Evolutionary conservation across 2,888 invertebrate species (phyloP), one percentile per base, ranked within the genome.

Genomic region (Drosophila antonietae): DNA sequence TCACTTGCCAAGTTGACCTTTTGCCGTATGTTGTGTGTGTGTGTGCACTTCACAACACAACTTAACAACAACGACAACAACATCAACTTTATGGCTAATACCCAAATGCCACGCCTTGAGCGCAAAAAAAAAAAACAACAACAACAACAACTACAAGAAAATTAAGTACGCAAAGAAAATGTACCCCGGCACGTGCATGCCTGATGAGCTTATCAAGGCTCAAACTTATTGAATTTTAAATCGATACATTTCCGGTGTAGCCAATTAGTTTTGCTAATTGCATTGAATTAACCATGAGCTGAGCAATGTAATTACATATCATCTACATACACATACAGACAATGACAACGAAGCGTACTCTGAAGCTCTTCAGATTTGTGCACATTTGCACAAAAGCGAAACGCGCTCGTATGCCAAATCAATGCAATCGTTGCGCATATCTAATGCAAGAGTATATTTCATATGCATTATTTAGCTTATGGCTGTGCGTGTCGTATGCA

Each of bases 1-100:
- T 83, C 80, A 84, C 78, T 87, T 80, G 80, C 68, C 73, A 75
- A 61, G 84, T 84, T 84, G 84, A 87, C 87, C 84, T 84, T 82
- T 83, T 75, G 75, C 75, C 72, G 68, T 28, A 28, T 28, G 20
- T 20, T 20, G 20, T 20, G 20, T 20, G 23, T 23, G 23, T 23
- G 68, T 74, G 68, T 77, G 73, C 77, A 77, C 66, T 77, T 77
- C 61, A 69, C 62, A 77, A 58, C 76, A 56, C 62, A 66, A 64
- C 70, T 57, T 68, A 73, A 75, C 63, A 73, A 18, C 51, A 8
- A 18, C 51, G 14, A 10, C 53, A 28, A 37, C 52, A 66, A 75
- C 61, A 67, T 65, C 63, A 73, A 77, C 51, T 73, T 77, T 66
- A 77, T 78, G 71, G 72, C 70, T 80, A 85, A 85, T 83, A 74